Evolutionary conservation across 2,797 vertebrate genomes (phyloP).

Genomic region (Lacerta viridis): DNA sequence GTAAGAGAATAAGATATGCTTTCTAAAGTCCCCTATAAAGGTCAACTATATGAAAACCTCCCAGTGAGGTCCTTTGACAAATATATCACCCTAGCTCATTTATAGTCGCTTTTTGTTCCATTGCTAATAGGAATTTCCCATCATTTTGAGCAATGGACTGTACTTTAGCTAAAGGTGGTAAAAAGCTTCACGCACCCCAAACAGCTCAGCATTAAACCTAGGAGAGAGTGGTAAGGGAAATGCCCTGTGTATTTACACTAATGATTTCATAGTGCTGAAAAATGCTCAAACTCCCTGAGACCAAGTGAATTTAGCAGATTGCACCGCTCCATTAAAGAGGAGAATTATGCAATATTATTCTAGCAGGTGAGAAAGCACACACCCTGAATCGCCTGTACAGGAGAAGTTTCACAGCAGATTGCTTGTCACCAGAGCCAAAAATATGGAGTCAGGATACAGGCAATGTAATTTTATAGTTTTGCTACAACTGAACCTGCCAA

Average conservation of each 20-base stretch:
- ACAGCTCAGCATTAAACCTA: not conserved
- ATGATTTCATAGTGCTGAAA: not conserved
- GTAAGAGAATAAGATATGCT: conserved; percentile 2
- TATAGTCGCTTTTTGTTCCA: not conserved
- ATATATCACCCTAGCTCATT: not conserved
- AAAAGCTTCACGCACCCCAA: not conserved
- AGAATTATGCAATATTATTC: not conserved
- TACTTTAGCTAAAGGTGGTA: not conserved
- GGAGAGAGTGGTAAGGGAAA: not conserved
- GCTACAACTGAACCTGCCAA: too few species aligned
- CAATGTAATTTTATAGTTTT: too few species aligned
- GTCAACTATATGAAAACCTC: too few species aligned
- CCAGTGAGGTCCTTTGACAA: not conserved
- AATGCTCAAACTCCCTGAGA: not conserved
- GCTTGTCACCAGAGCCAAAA: not conserved
- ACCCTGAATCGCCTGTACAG: not conserved
- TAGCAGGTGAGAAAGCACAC: not conserved
- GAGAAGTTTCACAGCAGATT: not conserved
- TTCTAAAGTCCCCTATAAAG: not conserved
- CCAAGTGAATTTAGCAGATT: not conserved
- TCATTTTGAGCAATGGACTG: not conserved
- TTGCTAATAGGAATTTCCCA: not conserved
- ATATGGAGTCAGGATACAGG: too few species aligned
- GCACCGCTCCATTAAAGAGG: not conserved
- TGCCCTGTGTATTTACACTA: not conserved